Evolutionary conservation across 2,113 vertebrate species (phyloP).

Genomic region (Gambusia holbrooki): DNA sequence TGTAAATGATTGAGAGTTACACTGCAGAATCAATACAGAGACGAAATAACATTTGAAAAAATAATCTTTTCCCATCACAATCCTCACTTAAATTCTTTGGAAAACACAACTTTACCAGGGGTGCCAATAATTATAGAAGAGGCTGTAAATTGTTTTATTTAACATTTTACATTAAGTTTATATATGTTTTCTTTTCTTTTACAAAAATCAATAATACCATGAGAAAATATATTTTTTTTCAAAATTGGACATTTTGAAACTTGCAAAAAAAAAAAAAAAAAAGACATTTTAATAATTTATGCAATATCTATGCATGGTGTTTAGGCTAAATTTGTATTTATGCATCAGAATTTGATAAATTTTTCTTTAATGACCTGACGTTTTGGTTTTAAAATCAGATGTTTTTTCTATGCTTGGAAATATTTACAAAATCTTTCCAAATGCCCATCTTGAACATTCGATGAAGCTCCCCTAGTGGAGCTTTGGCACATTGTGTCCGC

Average conservation of each 20-base stretch:
- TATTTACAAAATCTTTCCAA: neutral
- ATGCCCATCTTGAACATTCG: neutral
- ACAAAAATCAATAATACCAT: neutral
- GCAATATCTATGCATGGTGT: too few species aligned
- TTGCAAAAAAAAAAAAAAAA: too few species aligned
- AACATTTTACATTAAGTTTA: neutral
- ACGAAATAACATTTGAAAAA: neutral
- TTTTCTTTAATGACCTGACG: neutral
- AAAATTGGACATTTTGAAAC: neutral
- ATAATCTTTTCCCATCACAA: neutral
- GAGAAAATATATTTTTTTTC: neutral
- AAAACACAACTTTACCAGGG: neutral
- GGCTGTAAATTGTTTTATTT: neutral
- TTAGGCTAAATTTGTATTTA: too few species aligned
- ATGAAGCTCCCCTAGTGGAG: conserved; percentile 32
- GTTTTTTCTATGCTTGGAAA: neutral
- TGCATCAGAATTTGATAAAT: too few species aligned
- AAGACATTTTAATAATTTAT: too few species aligned
- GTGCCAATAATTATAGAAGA: neutral
- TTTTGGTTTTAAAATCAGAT: neutral
- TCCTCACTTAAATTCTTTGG: neutral
- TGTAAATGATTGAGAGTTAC: too few species aligned
- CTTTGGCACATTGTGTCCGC: conserved; percentile 63
- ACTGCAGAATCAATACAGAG: neutral
- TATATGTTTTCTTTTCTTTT: neutral